Conservation (phyloP, 2,888 invertebrate species). For the Pediacus dermestoides region DNA sequence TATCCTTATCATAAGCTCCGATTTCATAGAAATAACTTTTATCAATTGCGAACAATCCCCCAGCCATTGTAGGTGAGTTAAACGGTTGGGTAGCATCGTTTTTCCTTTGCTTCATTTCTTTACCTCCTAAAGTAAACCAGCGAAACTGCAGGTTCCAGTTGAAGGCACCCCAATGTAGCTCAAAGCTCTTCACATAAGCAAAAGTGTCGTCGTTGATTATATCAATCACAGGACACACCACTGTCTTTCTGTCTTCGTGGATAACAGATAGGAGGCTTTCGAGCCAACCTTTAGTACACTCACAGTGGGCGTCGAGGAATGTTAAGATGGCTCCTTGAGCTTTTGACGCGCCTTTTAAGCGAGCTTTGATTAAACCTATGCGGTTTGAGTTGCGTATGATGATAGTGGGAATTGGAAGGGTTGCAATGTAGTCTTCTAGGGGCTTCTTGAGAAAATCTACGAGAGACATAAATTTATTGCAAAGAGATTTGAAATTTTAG, state of each 20-base stretch:
- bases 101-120: slow-evolving; percentile 60
- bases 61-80: slow-evolving; percentile 89
- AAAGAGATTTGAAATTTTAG: background rate
- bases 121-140: slow-evolving; percentile 73
- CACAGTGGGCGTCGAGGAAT: slow-evolving; percentile 92
- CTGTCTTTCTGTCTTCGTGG: slow-evolving; percentile 58
- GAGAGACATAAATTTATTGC: slow-evolving; percentile 1
- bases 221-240: slow-evolving; percentile 84
- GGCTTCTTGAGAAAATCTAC: slow-evolving; percentile 60
- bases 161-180: slow-evolving; percentile 97
- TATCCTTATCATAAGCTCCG: slow-evolving; percentile 69
- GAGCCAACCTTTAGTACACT: slow-evolving; percentile 74
- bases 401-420: slow-evolving; percentile 60
- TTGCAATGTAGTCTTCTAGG: slow-evolving; percentile 65
- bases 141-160: slow-evolving; percentile 94
- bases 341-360: slow-evolving; percentile 71
- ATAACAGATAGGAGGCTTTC: slow-evolving; percentile 57
- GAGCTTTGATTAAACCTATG: slow-evolving; percentile 77
- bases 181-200: slow-evolving; percentile 90
- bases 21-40: slow-evolving; percentile 78
- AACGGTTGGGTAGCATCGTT: slow-evolving; percentile 66
- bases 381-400: slow-evolving; percentile 65
- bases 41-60: slow-evolving; percentile 88
- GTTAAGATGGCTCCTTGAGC: slow-evolving; percentile 77
- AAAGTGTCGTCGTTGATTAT: slow-evolving; percentile 95